Evolutionary conservation across 2,888 invertebrate genomes (phyloP), one percentile per base, ranked within the genome.

Genomic region (Malacosoma neustria): DNA sequence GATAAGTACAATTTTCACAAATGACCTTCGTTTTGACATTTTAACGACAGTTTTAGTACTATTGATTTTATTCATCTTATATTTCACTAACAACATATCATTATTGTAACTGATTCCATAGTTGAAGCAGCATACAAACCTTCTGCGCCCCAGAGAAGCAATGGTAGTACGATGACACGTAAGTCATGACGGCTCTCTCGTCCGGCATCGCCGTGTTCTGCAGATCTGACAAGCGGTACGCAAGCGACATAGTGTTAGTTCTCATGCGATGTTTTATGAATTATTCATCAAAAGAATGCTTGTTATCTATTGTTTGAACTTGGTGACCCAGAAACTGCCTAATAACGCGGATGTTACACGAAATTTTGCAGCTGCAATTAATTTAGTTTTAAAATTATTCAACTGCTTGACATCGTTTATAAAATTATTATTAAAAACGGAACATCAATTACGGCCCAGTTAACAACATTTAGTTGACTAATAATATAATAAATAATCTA

Each of bases 101-200:
- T n/a, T n/a, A n/a, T n/a, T n/a, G n/a, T n/a, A n/a, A n/a, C n/a
- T n/a, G n/a, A n/a, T n/a, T n/a, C n/a, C n/a, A n/a, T n/a, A n/a
- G n/a, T n/a, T n/a, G n/a, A n/a, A n/a, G n/a, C n/a, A n/a, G 22
- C 22, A 22, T 49, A 77, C 80, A 89, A 89, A 99, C 99, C 98
- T 99, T 98, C 90, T 99, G 97, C 70, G 97, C 97, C 79, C 99
- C 99, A 86, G 98, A 97, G 92, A 99, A 99, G 89, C 98, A 97
- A 90, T 99, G 99, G 91, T 99, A 99, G 90, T 99, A 99, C 60
- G 98, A 98, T 48, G 99, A 99, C 65, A 99, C 98, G 89, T 99
- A 99, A 66, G 99, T 99, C 99, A 99, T 99, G 84, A 99, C 98
- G 61, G 98, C 98, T 73, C 99, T 90, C 90, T 99, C 99, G 88